Percentiles rank a stretch among this genome's conserved stretches.
Conservation (phyloP, 2,113 vertebrate species). For the Odocoileus virginianus region DNA sequence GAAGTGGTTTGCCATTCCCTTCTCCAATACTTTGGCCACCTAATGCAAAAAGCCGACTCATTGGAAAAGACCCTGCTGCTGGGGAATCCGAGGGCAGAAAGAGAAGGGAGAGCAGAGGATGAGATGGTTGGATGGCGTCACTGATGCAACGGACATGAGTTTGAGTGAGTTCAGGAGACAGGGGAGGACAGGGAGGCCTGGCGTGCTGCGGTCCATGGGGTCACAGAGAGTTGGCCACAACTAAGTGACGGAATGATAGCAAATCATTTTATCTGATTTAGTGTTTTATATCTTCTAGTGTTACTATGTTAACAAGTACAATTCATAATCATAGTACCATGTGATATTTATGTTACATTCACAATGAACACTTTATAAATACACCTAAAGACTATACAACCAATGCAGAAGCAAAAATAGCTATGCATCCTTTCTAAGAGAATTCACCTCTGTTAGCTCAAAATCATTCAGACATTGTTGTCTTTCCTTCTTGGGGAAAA, state of each 20-base stretch:
- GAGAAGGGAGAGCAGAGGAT: neutral
- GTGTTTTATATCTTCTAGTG: neutral
- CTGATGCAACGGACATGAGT: neutral
- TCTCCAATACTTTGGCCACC: neutral
- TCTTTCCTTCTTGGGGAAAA: neutral
- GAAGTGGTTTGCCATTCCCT: neutral
- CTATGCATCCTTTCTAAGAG: neutral
- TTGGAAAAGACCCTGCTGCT: neutral
- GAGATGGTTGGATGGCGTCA: neutral
- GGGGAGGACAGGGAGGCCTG: neutral
- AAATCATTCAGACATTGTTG: neutral
- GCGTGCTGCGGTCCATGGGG: fast-evolving
- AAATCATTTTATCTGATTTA: neutral
- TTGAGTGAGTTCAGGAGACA: neutral
- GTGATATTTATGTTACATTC: neutral
- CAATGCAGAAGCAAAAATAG: neutral
- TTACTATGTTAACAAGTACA: neutral
- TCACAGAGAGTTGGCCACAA: neutral
- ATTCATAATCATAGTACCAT: neutral
- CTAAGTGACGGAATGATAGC: neutral
- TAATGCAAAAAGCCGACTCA: neutral
- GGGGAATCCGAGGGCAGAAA: neutral
- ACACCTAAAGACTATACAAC: neutral
- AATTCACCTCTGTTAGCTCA: neutral
- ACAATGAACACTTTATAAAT: neutral